Evolutionary conservation across 2,113 vertebrate genomes (phyloP).

Genomic region (Microcebus tavaratra): DNA sequence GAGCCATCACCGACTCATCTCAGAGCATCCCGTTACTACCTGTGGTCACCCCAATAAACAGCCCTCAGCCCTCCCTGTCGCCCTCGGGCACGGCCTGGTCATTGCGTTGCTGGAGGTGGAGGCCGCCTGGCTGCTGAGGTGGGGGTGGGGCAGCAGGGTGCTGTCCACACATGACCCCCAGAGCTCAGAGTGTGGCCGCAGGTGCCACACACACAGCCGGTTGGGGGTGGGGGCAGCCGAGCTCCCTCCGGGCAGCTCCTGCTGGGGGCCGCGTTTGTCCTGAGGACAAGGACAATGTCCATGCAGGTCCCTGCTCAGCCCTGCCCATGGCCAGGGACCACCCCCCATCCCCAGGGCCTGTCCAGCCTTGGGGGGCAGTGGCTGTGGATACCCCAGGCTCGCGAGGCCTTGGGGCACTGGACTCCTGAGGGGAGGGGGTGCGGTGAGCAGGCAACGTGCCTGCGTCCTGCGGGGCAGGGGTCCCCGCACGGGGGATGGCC

Average conservation of each 20-base stretch:
- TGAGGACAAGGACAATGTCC: background rate
- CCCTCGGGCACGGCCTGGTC: background rate
- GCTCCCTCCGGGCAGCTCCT: background rate
- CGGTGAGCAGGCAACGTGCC: background rate
- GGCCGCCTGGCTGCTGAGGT: accelerated
- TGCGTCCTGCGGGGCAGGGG: background rate
- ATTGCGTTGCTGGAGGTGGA: background rate
- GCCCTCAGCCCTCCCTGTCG: background rate
- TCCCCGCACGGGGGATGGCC: too few relatives aligned
- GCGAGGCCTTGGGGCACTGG: background rate
- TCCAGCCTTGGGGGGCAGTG: background rate
- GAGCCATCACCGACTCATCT: slow-evolving; percentile 50
- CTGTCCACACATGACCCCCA: background rate
- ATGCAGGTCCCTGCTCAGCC: background rate
- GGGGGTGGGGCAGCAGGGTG: background rate
- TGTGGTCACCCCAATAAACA: slow-evolving; percentile 53
- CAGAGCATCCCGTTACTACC: background rate
- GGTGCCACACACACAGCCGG: background rate
- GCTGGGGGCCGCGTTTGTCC: background rate
- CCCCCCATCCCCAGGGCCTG: background rate
- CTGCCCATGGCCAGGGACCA: background rate
- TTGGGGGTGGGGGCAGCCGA: too few relatives aligned
- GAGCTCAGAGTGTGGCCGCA: background rate
- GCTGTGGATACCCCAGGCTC: background rate
- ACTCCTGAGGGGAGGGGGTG: background rate